Conservation (phyloP, 2,888 invertebrate genomes). For the Clostera curtula region DNA sequence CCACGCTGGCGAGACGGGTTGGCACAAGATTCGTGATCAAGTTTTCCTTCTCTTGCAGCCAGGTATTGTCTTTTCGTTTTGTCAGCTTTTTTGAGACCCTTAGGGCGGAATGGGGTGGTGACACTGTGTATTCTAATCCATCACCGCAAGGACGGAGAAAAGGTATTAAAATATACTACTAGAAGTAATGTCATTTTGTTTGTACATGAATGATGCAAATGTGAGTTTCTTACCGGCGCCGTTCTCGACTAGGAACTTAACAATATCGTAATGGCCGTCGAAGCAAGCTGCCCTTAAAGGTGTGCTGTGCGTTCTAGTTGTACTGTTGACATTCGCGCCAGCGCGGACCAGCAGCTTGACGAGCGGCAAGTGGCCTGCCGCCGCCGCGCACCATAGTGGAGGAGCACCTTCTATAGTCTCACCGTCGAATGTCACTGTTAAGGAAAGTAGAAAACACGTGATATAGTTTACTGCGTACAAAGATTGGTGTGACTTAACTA, state of each 20-base stretch:
- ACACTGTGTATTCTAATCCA: no score
- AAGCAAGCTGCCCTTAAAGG: constrained; percentile 97
- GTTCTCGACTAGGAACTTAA: constrained; percentile 91
- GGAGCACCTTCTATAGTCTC: constrained; percentile 98
- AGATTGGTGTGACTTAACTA: no score
- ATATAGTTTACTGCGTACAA: neutral
- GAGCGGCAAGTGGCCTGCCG: constrained; percentile 92
- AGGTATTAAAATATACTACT: no score
- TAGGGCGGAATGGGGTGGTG: no score
- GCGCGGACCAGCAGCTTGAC: constrained; percentile 89
- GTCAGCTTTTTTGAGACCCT: no score
- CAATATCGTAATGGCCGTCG: constrained; percentile 96
- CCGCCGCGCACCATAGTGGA: constrained; percentile 98
- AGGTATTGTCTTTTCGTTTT: no score
- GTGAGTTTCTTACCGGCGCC: constrained; percentile 81
- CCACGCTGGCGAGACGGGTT: no score
- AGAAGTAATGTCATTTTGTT: no score
- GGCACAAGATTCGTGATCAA: no score
- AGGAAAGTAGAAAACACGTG: no score
- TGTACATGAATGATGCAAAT: neutral
- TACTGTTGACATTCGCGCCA: constrained; percentile 94
- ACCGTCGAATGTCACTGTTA: constrained; percentile 93
- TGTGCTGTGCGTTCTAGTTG: constrained; percentile 95
- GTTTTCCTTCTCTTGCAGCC: no score
- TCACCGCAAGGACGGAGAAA: no score